Base-by-base conservation (phyloP, 2,113 vertebrate genomes). In the Amphilophus citrinellus region DNA sequence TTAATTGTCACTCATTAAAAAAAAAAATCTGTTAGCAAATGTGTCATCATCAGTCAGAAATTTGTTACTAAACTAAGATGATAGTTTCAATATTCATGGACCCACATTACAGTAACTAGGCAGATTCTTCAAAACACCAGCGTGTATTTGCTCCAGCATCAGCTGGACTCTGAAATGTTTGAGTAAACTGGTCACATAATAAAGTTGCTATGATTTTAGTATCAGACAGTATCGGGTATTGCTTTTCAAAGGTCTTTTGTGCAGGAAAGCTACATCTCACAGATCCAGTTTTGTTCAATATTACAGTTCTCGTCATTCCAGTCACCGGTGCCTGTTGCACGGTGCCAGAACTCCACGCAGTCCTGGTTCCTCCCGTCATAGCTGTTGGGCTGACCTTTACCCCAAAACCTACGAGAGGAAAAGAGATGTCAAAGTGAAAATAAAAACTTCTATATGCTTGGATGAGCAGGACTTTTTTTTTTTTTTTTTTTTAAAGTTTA, bases 281-380 rank as follows among this genome's bases (percentile, higher is more conserved):
- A 95, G 20, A 95, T 90, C 65, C 75, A 95, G 56, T 85, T 20
- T 57, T 87, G 85, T 8, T 86, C 75, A 2, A 82, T 1, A 2
- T 6, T 63, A 80, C 94, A 95, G 56, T 42, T 80, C 66, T 93
- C 91, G 14, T 95, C 94, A 15, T 95, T 95, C 94, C 94, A 95
- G 15, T 87, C 73, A 0, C 88, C 92, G 0, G 0, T 0, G 6
- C 82, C 66, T 17, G 77, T 7, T 0, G 7, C 1, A 0, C 78
- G 87, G n/a, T 91, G 87, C 93, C 87, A 91, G 76, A 93, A 89
- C 76, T 94, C 94, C 30, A 86, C 94, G 39, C 94, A 95, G 90
- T 95, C 94, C 76, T 95, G 94, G 77, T 94, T 35, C 2, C 58
- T 83, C 11, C 93, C 94, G 0, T 85, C 24, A 2, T 76, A 84